Conservation (phyloP, 1,140 invertebrate species). For the Diabrotica undecimpunctata region DNA sequence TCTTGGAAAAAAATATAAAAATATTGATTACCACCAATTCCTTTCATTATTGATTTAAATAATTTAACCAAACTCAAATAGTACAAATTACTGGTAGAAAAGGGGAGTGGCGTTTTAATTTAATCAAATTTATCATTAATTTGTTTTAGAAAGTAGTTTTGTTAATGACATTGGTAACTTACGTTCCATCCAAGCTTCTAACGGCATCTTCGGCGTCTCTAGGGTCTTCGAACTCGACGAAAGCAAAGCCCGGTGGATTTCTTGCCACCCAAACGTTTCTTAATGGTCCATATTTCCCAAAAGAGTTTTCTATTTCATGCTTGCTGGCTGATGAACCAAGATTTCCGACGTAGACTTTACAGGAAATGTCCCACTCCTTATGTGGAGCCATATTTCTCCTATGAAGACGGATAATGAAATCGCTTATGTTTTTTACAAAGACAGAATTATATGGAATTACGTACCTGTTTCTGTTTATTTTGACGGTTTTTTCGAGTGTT, state of each 20-base stretch:
- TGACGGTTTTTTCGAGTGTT: no score
- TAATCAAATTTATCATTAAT: no score
- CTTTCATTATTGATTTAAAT: no score
- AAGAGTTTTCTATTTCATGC: slow-evolving; percentile 87
- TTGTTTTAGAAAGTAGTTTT: no score
- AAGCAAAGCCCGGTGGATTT: slow-evolving; percentile 93
- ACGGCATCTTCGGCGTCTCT: slow-evolving; percentile 97
- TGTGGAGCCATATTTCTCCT: slow-evolving; percentile 64
- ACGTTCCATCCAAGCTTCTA: slow-evolving; percentile 91
- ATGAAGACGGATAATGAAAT: not conserved
- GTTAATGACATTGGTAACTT: slow-evolving; percentile 48
- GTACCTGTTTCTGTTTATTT: no score
- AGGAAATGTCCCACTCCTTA: slow-evolving; percentile 88
- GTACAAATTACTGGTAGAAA: no score
- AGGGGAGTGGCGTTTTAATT: no score
- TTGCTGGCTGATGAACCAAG: slow-evolving; percentile 87
- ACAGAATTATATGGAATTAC: no score
- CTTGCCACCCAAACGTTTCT: slow-evolving; percentile 96
- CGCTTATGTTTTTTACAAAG: no score
- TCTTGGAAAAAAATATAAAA: no score
- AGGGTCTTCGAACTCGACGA: slow-evolving; percentile 97
- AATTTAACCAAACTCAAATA: no score
- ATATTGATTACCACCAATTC: no score
- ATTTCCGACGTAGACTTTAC: slow-evolving; percentile 99
- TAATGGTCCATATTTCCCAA: slow-evolving; percentile 90